phyloP scores from a whole-genome alignment of 2,113 vertebrate genomes.

The Platanista minor region DNA sequence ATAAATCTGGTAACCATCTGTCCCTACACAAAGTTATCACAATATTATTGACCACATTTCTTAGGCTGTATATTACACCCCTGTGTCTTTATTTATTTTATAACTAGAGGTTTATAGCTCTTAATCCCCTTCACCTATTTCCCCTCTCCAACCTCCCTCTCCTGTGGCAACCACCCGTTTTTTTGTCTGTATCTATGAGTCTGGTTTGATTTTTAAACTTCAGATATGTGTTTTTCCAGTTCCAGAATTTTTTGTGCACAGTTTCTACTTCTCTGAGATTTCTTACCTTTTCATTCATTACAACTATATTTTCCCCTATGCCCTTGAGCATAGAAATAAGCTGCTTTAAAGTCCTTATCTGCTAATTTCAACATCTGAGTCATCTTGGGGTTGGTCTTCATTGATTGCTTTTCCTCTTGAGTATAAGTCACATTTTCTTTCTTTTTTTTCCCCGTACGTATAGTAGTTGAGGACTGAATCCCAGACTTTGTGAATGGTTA shows the following conservation, averaged over 20 bases:
- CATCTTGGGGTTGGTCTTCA: not conserved
- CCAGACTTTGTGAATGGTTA: not conserved
- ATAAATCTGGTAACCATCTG: not conserved
- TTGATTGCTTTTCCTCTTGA: not conserved
- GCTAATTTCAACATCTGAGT: not conserved
- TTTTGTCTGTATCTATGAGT: not conserved
- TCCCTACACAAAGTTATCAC: not conserved
- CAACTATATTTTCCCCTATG: not conserved
- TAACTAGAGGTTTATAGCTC: not conserved
- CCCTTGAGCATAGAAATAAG: not conserved
- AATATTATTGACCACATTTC: not conserved
- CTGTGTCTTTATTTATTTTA: not conserved
- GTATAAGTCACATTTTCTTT: not conserved
- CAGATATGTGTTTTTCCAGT: not conserved
- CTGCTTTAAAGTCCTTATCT: not conserved
- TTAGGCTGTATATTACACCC: not conserved
- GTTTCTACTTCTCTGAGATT: not conserved
- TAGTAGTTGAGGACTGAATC: slow-evolving; percentile 3
- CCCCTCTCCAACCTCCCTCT: not conserved
- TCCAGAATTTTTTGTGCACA: not conserved
- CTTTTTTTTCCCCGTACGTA: not conserved
- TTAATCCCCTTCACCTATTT: not conserved
- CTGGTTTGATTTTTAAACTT: not conserved
- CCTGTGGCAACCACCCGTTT: not conserved
- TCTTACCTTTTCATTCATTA: not conserved